Evolutionary conservation across 37 sponge, comb jelly and placozoan genomes (phyloP).

Genomic region (Petrosia ficiformis): DNA sequence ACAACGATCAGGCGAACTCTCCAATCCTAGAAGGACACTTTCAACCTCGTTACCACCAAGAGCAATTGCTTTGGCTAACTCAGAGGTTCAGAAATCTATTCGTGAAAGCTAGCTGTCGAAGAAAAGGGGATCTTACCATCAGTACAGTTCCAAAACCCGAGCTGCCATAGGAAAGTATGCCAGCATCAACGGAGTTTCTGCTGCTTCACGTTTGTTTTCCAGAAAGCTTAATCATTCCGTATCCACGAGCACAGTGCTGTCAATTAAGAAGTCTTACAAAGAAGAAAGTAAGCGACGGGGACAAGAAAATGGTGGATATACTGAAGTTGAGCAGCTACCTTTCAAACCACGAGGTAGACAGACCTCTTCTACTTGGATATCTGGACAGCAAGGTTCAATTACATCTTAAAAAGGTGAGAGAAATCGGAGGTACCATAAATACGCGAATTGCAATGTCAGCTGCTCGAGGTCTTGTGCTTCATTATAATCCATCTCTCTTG

Average conservation of each 20-base stretch:
- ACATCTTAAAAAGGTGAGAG: slow-evolving; percentile 20
- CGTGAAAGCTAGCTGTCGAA: not conserved
- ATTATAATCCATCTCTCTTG: slow-evolving; percentile 16
- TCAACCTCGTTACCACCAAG: not conserved
- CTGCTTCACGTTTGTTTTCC: not conserved
- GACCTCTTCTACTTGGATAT: slow-evolving; percentile 34
- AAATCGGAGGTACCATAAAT: slow-evolving; percentile 30
- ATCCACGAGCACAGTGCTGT: not conserved
- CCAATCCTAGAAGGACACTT: not conserved
- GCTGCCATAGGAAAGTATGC: not conserved
- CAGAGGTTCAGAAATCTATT: not conserved
- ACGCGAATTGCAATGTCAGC: slow-evolving; percentile 51
- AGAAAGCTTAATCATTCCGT: not conserved
- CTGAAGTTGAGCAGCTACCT: slow-evolving; percentile 2
- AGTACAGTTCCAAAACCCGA: not conserved
- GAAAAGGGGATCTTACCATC: not conserved
- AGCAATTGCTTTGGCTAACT: not conserved
- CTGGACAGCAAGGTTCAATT: slow-evolving; percentile 35
- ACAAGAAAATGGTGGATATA: not conserved
- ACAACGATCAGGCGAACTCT: not conserved
- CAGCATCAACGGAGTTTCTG: not conserved
- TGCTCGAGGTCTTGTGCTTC: no score
- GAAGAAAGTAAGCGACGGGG: not conserved
- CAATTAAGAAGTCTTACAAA: not conserved
- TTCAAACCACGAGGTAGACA: slow-evolving; percentile 23